These are phyloP conservation scores for Pseudomyrmex dendroicus DNA, from an alignment of 1,140 invertebrate genomes.

Conservation along the genomic window DNA sequence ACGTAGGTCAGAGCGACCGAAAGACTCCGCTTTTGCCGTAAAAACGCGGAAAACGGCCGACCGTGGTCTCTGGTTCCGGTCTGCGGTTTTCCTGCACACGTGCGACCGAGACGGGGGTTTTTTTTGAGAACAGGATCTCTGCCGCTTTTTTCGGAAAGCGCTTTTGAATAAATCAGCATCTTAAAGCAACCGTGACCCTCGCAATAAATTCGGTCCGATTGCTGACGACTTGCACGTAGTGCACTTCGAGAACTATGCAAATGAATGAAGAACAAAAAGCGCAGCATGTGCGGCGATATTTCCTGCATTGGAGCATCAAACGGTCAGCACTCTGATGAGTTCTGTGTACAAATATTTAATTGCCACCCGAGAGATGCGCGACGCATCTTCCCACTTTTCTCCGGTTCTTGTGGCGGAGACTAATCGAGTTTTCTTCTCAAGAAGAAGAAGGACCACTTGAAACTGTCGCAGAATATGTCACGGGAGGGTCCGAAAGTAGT, in stretches of 20 bases:
- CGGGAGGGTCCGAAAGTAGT: slow-evolving; percentile 59
- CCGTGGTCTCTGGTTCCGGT: slow-evolving; percentile 72
- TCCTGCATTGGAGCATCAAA: not conserved
- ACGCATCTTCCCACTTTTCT: slow-evolving; percentile 36
- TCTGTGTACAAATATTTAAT: slow-evolving; percentile 33
- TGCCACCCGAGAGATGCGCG: slow-evolving; percentile 5
- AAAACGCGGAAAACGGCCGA: slow-evolving; percentile 58
- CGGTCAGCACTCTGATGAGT: not conserved
- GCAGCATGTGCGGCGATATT: not conserved
- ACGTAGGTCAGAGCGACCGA: slow-evolving; percentile 30
- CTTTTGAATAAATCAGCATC: slow-evolving; percentile 60
- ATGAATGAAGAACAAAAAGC: not conserved
- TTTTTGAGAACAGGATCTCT: slow-evolving; percentile 65
- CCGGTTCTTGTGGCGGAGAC: slow-evolving; percentile 15
- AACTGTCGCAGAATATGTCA: slow-evolving; percentile 69
- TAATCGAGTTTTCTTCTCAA: slow-evolving; percentile 40
- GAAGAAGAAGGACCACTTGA: slow-evolving; percentile 50
- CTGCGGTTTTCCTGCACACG: slow-evolving; percentile 75
- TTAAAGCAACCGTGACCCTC: slow-evolving; percentile 48
- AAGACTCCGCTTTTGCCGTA: slow-evolving; percentile 40
- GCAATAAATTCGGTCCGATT: slow-evolving; percentile 45
- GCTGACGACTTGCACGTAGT: no score
- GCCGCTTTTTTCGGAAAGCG: slow-evolving; percentile 3
- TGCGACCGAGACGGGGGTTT: slow-evolving; percentile 63
- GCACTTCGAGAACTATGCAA: not conserved